Evolutionary conservation across 1,140 invertebrate genomes (phyloP).

Genomic region (Leptopilina boulardi): DNA sequence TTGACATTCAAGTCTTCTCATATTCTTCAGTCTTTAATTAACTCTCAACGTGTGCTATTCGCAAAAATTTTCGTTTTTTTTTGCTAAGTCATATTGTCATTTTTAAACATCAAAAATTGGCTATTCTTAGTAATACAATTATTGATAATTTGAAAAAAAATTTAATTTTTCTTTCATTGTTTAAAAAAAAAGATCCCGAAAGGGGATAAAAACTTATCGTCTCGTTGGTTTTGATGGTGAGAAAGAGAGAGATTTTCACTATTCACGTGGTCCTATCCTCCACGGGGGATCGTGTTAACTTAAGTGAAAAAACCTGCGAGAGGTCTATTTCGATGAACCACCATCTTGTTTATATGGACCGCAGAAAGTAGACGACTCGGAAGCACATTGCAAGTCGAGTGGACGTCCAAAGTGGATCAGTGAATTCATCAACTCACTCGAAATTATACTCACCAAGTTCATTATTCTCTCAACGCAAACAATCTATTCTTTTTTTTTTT

Average conservation of each 20-base stretch:
- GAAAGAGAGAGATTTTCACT: constrained; percentile 33
- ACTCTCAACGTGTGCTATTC: constrained; percentile 40
- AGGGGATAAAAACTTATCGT: constrained; percentile 32
- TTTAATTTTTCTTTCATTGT: constrained; percentile 42
- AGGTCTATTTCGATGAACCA: constrained; percentile 53
- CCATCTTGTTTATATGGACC: neutral
- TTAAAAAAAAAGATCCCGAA: constrained; percentile 37
- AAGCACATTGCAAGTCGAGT: constrained; percentile 40
- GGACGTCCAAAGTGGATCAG: constrained; percentile 40
- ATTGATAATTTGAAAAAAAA: constrained; percentile 70
- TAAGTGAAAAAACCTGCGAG: constrained; percentile 70
- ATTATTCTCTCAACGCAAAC: neutral
- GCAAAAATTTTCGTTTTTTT: neutral
- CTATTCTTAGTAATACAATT: constrained; percentile 47
- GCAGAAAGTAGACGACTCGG: constrained; percentile 17
- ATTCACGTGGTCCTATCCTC: constrained; percentile 48
- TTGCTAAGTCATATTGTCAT: neutral
- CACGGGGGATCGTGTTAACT: constrained; percentile 67
- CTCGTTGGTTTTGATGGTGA: constrained; percentile 4
- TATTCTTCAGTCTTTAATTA: constrained; percentile 50
- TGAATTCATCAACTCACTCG: neutral
- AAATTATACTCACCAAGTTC: constrained; percentile 7
- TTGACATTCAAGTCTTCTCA: constrained; percentile 11
- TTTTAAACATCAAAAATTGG: constrained; percentile 45
- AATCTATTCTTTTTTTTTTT: neutral